Conservation (phyloP, 2,113 vertebrate genomes). For the Vulpes vulpes region DNA sequence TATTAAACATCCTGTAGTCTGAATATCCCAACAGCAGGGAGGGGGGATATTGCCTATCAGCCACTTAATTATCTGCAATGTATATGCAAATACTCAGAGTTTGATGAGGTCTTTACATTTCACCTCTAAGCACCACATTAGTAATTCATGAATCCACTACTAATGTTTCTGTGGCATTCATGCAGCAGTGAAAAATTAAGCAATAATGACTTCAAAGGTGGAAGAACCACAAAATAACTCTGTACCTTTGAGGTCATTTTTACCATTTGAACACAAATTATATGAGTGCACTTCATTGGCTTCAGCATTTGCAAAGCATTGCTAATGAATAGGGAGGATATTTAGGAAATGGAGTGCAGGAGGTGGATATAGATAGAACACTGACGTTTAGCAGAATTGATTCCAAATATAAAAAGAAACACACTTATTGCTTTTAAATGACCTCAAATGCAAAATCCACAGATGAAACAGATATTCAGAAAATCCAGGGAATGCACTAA, state of each 20-base stretch:
- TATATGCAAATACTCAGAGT: constrained; percentile 84
- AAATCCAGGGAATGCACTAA: not conserved
- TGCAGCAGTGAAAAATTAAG: constrained; percentile 82
- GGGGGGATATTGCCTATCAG: constrained; percentile 28
- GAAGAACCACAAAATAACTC: constrained; percentile 78
- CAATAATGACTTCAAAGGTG: constrained; percentile 82
- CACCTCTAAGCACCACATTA: constrained; percentile 84
- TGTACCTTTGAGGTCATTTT: constrained; percentile 81
- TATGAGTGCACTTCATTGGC: constrained; percentile 65
- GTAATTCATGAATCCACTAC: constrained; percentile 83
- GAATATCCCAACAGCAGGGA: constrained; percentile 42
- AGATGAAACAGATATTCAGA: not conserved
- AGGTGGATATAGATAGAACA: constrained; percentile 52
- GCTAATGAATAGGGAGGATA: constrained; percentile 64
- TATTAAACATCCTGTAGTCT: constrained; percentile 62
- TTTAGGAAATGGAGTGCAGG: constrained; percentile 65
- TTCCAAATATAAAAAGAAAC: constrained; percentile 59
- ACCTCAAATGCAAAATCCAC: not conserved
- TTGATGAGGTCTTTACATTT: constrained; percentile 87
- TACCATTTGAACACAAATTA: constrained; percentile 78
- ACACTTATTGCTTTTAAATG: constrained; percentile 53
- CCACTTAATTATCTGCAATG: constrained; percentile 83
- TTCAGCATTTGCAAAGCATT: constrained; percentile 66
- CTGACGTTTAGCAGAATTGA: constrained; percentile 13
- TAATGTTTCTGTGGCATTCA: constrained; percentile 69